phyloP scores from a whole-genome alignment of 2,797 vertebrate genomes.

The Falco cherrug region DNA sequence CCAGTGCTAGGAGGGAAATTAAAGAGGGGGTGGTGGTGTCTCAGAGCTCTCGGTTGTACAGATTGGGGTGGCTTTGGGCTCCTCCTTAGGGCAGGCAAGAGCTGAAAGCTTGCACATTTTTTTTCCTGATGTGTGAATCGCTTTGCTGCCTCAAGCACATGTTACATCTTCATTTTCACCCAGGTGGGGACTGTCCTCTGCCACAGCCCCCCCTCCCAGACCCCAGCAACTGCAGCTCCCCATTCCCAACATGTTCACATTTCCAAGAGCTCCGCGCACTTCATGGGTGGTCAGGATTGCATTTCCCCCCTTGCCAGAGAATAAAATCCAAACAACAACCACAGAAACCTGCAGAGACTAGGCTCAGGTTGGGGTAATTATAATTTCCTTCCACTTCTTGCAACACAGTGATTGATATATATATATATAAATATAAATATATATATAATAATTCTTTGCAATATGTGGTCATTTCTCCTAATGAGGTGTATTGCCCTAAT shows the following conservation, averaged over 20 bases:
- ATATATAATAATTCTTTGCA: background rate
- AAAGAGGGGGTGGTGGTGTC: background rate
- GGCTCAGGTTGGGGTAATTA: constrained; percentile 19
- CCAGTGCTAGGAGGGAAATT: background rate
- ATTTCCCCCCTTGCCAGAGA: background rate
- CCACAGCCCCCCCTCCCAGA: background rate
- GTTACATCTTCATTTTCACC: background rate
- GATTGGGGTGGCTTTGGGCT: background rate
- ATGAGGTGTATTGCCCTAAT: constrained; percentile 38
- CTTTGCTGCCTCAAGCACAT: background rate
- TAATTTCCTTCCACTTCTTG: background rate
- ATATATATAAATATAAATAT: background rate
- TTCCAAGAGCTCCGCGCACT: background rate
- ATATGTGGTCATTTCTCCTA: background rate
- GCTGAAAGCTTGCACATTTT: background rate
- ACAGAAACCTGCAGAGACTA: constrained; percentile 11
- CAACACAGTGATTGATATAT: background rate
- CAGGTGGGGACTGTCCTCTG: background rate
- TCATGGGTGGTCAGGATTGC: constrained; percentile 70
- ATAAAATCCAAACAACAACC: constrained; percentile 28
- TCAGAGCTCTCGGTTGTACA: background rate
- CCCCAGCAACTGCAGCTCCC: background rate
- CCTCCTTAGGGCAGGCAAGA: background rate
- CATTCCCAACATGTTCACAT: background rate
- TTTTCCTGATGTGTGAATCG: background rate